Percentiles rank a stretch among this genome's conserved stretches.
Evolutionary conservation across 2,113 vertebrate species (phyloP).

Genomic region (Brachionichthys hirsutus): DNA sequence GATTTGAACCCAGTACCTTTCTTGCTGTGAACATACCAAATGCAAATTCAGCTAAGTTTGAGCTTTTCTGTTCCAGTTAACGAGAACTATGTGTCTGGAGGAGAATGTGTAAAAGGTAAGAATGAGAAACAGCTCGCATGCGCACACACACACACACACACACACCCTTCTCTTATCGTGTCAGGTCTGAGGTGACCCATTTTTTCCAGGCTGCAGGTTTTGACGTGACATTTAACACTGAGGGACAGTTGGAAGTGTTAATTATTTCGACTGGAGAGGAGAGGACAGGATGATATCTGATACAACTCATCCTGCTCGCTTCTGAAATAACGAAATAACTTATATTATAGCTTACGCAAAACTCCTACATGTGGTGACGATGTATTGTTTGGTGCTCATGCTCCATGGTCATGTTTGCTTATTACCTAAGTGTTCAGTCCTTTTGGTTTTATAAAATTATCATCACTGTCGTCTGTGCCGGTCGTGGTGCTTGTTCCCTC

Average conservation of each 20-base stretch:
- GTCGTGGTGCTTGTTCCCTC: background rate
- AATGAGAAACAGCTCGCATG: constrained; percentile 18
- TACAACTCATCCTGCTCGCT: constrained; percentile 13
- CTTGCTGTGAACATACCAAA: background rate
- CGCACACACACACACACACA: constrained; percentile 5
- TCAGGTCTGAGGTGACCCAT: constrained; percentile 20
- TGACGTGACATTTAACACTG: constrained; percentile 47
- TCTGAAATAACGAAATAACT: no score
- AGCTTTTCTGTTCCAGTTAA: constrained; percentile 48
- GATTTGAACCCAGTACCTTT: no score
- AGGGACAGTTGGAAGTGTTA: constrained; percentile 15
- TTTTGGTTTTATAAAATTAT: no score
- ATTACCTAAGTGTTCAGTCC: no score
- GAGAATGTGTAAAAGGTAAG: constrained; percentile 62
- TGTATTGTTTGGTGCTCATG: no score
- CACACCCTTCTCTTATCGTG: constrained; percentile 6
- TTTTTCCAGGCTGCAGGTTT: constrained; percentile 19
- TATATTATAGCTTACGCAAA: no score
- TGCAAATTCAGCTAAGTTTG: background rate
- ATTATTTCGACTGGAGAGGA: constrained; percentile 35
- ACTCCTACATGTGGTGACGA: no score
- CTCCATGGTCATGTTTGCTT: no score
- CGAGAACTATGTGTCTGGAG: constrained; percentile 47
- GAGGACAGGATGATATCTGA: constrained; percentile 12
- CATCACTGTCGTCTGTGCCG: no score